Conservation (phyloP, 1,140 invertebrate genomes). For the Zaprionus davidi region DNA sequence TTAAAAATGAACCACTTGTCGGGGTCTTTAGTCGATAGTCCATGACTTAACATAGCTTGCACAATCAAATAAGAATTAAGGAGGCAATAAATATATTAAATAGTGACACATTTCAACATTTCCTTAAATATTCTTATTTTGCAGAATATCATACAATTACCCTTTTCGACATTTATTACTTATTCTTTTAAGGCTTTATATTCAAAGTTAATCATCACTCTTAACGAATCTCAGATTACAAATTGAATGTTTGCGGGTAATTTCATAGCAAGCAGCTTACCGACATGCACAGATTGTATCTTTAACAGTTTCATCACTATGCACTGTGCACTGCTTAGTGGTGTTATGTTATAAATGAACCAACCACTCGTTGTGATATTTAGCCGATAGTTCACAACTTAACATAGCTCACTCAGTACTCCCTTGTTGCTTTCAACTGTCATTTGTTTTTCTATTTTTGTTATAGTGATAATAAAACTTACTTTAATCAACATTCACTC, state of each 20-base stretch:
- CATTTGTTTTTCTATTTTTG: background rate
- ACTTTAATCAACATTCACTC: background rate
- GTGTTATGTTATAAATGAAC: background rate
- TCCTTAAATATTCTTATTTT: no score
- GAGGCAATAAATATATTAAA: no score
- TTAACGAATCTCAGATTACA: no score
- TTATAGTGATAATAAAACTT: background rate
- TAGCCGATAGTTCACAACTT: background rate
- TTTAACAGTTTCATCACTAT: background rate
- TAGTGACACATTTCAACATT: no score
- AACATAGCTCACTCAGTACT: background rate
- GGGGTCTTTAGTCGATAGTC: background rate
- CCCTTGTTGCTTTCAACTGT: background rate
- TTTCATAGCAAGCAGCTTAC: background rate
- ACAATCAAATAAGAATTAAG: no score
- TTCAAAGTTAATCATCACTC: no score
- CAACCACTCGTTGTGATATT: background rate
- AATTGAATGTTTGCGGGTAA: background rate
- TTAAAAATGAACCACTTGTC: background rate
- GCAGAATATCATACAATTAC: no score
- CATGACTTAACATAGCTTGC: background rate
- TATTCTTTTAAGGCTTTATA: no score
- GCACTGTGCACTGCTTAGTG: no score
- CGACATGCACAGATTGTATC: background rate
- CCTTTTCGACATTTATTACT: no score